A percentile compares a stretch with the other conserved stretches of the same genome.
phyloP scores from a whole-genome alignment of 1,140 invertebrate species.

The Lanistes nyassanus region DNA sequence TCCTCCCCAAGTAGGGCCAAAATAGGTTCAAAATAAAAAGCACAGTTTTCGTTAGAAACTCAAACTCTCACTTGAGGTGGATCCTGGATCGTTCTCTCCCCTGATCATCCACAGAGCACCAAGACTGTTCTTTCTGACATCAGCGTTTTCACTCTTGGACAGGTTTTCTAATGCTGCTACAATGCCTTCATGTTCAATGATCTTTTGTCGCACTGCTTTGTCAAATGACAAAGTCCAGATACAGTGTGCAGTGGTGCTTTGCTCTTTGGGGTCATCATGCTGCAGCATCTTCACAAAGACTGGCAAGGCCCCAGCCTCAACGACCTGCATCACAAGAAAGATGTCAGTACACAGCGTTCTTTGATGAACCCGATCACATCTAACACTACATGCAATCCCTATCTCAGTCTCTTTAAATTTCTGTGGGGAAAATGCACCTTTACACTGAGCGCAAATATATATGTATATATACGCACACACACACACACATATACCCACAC shows the following conservation, averaged over 20 bases:
- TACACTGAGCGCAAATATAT: too few species aligned
- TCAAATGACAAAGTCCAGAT: constrained; percentile 59
- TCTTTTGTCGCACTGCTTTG: constrained; percentile 46
- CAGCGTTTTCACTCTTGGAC: constrained; percentile 40
- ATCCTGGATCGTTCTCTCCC: constrained; percentile 54
- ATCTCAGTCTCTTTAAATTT: too few species aligned
- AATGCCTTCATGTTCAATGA: constrained; percentile 43
- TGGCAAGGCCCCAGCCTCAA: constrained; percentile 50
- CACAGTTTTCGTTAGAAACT: not conserved
- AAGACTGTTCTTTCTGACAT: constrained; percentile 47
- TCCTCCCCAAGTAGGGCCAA: too few species aligned
- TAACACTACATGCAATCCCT: too few species aligned
- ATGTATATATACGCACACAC: too few species aligned
- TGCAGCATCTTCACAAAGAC: constrained; percentile 51
- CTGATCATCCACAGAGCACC: constrained; percentile 57
- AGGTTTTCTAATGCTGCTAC: constrained; percentile 48
- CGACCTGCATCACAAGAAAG: constrained; percentile 39
- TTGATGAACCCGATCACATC: not conserved
- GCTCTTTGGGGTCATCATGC: constrained; percentile 45
- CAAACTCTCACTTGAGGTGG: constrained; percentile 23
- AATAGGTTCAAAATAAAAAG: too few species aligned
- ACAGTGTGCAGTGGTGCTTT: constrained; percentile 42
- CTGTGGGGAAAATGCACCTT: too few species aligned
- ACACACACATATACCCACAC: not conserved
- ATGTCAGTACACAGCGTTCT: not conserved